Evolutionary conservation across 2,888 invertebrate species (phyloP).

Genomic region (Euclidia mi): DNA sequence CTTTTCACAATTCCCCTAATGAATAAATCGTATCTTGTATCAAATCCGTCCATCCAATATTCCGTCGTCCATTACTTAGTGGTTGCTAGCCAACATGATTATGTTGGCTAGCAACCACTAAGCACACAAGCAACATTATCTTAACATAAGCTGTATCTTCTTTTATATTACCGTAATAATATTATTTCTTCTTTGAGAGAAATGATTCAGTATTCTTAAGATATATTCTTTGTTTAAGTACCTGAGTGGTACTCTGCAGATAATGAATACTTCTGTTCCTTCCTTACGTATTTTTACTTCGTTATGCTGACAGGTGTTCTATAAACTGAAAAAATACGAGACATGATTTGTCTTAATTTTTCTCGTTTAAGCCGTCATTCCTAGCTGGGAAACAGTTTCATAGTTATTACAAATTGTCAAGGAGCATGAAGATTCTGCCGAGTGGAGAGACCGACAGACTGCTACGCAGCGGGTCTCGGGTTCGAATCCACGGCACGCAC

Average conservation of each 20-base stretch:
- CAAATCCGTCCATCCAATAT: background rate
- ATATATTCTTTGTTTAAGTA: slow-evolving; percentile 10
- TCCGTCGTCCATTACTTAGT: background rate
- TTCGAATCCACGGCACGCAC: no score
- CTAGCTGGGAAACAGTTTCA: no score
- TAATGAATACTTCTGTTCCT: slow-evolving; percentile 8
- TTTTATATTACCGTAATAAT: slow-evolving; percentile 1
- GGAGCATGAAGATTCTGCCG: no score
- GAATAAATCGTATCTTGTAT: background rate
- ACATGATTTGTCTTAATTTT: background rate
- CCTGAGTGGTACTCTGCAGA: slow-evolving; percentile 6
- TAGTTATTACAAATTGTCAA: no score
- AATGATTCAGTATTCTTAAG: slow-evolving; percentile 14
- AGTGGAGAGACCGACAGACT: no score
- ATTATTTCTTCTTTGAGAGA: slow-evolving; percentile 8
- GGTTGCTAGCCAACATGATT: background rate
- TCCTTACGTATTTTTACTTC: slow-evolving; percentile 9
- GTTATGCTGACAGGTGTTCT: slow-evolving; percentile 2
- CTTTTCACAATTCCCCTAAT: background rate
- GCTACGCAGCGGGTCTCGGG: no score
- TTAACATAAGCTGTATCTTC: background rate
- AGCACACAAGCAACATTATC: background rate
- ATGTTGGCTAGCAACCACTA: no score
- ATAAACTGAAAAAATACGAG: slow-evolving; percentile 6
- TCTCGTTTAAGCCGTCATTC: no score